Evolutionary conservation across 2,797 vertebrate species (phyloP).

Genomic region (Rhodeus uyekii): DNA sequence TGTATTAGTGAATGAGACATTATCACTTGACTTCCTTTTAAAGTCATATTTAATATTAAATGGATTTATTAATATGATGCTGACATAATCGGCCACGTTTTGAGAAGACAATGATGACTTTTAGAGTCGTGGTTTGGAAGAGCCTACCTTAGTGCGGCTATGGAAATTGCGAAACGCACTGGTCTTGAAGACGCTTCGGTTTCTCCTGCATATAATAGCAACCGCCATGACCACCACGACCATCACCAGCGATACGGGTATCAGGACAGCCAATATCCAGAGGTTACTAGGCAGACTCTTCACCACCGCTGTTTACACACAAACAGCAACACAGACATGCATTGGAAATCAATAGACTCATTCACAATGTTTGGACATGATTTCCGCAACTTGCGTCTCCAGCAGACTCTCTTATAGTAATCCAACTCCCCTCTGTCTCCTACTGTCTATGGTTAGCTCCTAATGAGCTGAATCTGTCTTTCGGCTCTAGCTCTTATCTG

Average conservation of each 20-base stretch:
- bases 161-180: slow-evolving; percentile 92
- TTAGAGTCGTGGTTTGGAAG: background rate
- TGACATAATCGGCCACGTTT: background rate
- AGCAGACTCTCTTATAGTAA: slow-evolving; percentile 23
- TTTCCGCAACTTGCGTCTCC: slow-evolving; percentile 14
- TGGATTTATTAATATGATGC: slow-evolving; percentile 1
- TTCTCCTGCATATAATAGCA: slow-evolving; percentile 91
- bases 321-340: slow-evolving; percentile 26
- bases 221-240: slow-evolving; percentile 94
- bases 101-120: background rate
- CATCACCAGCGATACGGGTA: slow-evolving; percentile 88
- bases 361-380: slow-evolving; percentile 22
- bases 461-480: slow-evolving; percentile 52
- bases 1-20: background rate
- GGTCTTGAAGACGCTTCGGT: slow-evolving; percentile 92
- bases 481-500: slow-evolving; percentile 51
- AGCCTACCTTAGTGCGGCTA: slow-evolving; percentile 87
- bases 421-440: slow-evolving; percentile 43
- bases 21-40: background rate
- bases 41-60: background rate
- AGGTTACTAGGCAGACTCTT: slow-evolving; percentile 93
- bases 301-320: slow-evolving; percentile 82
- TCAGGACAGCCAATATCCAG: slow-evolving; percentile 95
- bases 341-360: slow-evolving; percentile 19
- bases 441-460: slow-evolving; percentile 48